phyloP scores from a whole-genome alignment of 2,888 invertebrate genomes.

The Parthenolecanium corni region DNA sequence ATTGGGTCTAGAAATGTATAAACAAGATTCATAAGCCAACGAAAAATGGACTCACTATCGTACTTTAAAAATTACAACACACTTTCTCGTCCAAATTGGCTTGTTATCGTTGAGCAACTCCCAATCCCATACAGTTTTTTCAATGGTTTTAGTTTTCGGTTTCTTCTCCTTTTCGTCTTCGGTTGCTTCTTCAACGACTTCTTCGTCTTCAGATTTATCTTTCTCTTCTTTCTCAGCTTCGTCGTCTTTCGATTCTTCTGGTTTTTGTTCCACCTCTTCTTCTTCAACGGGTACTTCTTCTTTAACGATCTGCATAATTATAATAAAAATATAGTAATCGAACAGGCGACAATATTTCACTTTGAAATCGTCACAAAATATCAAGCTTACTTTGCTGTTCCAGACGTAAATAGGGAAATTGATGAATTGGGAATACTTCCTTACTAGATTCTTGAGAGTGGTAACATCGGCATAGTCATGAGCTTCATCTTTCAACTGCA shows the following conservation, averaged over 20 bases:
- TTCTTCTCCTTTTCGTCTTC: slow-evolving; percentile 54
- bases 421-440: slow-evolving; percentile 99
- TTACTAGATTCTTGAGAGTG: slow-evolving; percentile 78
- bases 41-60: not conserved
- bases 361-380: not conserved
- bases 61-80: slow-evolving; percentile 33
- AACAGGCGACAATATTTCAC: not conserved
- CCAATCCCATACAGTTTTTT: slow-evolving; percentile 98
- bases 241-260: slow-evolving; percentile 42
- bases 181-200: slow-evolving; percentile 57
- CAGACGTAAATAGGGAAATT: slow-evolving; percentile 97
- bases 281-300: slow-evolving; percentile 13
- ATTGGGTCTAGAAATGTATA: slow-evolving; percentile 41
- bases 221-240: slow-evolving; percentile 40
- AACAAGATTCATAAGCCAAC: not conserved
- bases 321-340: too few relatives aligned
- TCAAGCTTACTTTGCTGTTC: slow-evolving; percentile 50
- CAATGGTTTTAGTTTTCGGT: slow-evolving; percentile 74
- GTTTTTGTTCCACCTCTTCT: slow-evolving; percentile 7
- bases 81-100: slow-evolving; percentile 97
- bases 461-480: slow-evolving; percentile 88
- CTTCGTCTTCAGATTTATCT: slow-evolving; percentile 48
- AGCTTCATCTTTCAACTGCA: slow-evolving; percentile 94
- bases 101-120: slow-evolving; percentile 90
- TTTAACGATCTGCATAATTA: slow-evolving; percentile 10